Evolutionary conservation across 1,140 invertebrate species (phyloP).

Genomic region (Argopecten irradians): DNA sequence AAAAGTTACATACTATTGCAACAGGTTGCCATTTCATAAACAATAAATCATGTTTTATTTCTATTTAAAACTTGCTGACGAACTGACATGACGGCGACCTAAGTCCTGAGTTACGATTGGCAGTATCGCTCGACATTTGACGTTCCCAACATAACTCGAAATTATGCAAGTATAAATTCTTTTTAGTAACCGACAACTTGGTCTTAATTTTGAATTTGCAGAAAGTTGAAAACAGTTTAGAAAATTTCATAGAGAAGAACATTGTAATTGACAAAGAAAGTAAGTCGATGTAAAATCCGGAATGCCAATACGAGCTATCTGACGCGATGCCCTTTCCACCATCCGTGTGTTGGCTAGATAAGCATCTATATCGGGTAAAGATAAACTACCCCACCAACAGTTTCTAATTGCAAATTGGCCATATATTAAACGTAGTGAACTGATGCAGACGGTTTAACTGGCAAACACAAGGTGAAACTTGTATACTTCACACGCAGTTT

Average conservation of each 20-base stretch:
- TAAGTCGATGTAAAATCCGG: background rate
- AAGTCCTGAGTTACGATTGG: too few species aligned
- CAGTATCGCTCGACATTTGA: too few species aligned
- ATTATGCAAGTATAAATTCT: too few species aligned
- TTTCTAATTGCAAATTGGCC: background rate
- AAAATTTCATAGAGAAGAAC: too few species aligned
- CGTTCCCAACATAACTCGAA: too few species aligned
- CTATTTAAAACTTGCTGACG: background rate
- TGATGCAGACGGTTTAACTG: constrained; percentile 1
- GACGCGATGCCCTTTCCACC: background rate
- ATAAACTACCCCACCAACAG: background rate
- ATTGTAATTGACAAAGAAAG: background rate
- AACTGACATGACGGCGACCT: too few species aligned
- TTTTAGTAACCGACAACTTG: too few species aligned
- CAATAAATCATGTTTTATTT: background rate
- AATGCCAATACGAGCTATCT: background rate
- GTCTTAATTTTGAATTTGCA: too few species aligned
- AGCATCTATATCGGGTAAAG: background rate
- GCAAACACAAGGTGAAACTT: background rate
- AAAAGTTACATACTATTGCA: background rate
- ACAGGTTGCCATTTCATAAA: background rate
- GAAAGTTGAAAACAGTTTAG: too few species aligned
- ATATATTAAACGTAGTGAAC: background rate
- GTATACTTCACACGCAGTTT: background rate
- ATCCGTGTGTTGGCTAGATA: background rate